Evolutionary conservation across 2,888 invertebrate species (phyloP).

Genomic region (Drosophila anomalipes): DNA sequence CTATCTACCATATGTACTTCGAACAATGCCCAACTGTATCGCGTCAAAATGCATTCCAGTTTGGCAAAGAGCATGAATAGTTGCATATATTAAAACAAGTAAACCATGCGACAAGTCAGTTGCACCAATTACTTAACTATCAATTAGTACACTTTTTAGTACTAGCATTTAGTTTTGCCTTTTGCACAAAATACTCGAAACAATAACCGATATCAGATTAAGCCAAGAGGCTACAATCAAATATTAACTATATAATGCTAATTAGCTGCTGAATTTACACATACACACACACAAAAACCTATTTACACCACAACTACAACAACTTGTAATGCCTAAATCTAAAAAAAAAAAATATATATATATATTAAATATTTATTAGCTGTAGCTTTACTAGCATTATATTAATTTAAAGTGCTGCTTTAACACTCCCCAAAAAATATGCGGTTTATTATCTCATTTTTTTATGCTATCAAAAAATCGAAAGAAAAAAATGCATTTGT

Average conservation of each 20-base stretch:
- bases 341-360: neutral
- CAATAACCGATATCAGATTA: conserved; percentile 19
- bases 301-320: conserved; percentile 29
- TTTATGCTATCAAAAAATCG: neutral
- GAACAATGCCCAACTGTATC: conserved; percentile 36
- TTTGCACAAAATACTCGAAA: conserved; percentile 56
- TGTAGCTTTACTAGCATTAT: conserved; percentile 35
- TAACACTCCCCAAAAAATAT: conserved; percentile 32
- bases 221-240: conserved; percentile 35
- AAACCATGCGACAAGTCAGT: conserved; percentile 46
- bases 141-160: conserved; percentile 66
- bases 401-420: conserved; percentile 20
- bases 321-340: conserved; percentile 20
- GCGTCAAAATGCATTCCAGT: conserved; percentile 30
- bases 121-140: conserved; percentile 45
- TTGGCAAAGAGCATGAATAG: conserved; percentile 51
- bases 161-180: conserved; percentile 65
- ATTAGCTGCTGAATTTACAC: conserved; percentile 74
- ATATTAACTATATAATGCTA: conserved; percentile 55
- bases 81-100: conserved; percentile 35
- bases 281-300: conserved; percentile 34
- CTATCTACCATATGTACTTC: conserved; percentile 12
- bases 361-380: conserved; percentile 21
- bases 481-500: neutral
- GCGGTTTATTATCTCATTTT: neutral